Evolutionary conservation across 2,113 vertebrate genomes (phyloP).

Genomic region (Oceanodroma tethys): DNA sequence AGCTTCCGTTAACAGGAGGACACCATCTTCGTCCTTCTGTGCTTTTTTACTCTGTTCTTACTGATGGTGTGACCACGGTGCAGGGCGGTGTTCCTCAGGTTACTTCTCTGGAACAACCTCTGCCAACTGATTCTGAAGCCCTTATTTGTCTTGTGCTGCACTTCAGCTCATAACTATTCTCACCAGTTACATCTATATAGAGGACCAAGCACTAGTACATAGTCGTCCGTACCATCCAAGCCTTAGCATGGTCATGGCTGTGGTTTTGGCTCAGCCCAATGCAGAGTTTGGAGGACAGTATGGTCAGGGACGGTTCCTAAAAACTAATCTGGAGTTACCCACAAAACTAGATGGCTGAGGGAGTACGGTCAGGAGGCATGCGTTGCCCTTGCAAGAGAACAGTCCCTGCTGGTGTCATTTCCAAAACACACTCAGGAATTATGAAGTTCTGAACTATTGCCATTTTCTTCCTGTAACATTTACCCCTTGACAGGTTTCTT

Average conservation of each 20-base stretch:
- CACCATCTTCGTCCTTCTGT: neutral
- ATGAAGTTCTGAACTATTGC: neutral
- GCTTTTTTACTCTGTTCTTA: neutral
- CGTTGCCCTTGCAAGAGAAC: neutral
- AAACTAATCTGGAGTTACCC: neutral
- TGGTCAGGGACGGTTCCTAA: rapidly evolving
- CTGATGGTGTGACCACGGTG: neutral
- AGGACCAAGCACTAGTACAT: neutral
- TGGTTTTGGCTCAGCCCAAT: neutral
- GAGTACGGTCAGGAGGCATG: rapidly evolving
- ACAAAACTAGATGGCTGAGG: neutral
- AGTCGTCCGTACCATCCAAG: neutral
- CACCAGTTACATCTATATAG: neutral
- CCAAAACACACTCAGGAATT: neutral
- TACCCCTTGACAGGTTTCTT: neutral
- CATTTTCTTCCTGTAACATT: neutral
- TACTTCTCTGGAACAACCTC: neutral
- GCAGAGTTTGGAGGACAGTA: neutral
- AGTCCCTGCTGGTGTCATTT: neutral
- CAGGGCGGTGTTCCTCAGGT: neutral
- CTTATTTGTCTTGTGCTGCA: neutral
- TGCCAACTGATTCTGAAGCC: neutral
- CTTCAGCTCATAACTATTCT: neutral
- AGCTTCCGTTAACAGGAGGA: neutral
- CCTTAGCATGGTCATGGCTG: neutral